Percentiles rank a stretch among this genome's conserved stretches.
phyloP scores from a whole-genome alignment of 2,888 invertebrate genomes.

The Electrophaes corylata region DNA sequence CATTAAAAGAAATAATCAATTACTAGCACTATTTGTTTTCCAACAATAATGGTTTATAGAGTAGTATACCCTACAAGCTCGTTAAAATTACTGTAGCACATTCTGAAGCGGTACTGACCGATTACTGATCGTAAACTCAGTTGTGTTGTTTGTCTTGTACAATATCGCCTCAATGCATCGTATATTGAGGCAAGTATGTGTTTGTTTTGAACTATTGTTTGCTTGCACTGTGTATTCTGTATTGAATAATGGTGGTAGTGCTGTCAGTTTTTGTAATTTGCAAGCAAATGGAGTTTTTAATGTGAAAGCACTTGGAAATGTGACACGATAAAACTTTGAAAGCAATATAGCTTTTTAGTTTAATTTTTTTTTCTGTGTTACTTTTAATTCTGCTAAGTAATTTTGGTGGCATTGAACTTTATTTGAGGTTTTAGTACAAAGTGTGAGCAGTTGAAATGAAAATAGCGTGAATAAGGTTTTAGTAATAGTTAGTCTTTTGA shows the following conservation, averaged over 20 bases:
- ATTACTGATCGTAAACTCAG: conserved; percentile 25
- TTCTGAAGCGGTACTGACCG: conserved; percentile 18
- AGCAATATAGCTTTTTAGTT: too few species aligned
- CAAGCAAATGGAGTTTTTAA: background rate
- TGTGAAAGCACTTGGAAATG: background rate
- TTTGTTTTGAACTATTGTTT: conserved; percentile 31
- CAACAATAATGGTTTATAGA: background rate
- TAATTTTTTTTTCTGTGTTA: too few species aligned
- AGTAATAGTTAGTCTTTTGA: too few species aligned
- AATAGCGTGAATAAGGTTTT: too few species aligned
- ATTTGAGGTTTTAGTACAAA: too few species aligned
- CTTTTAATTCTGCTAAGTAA: too few species aligned
- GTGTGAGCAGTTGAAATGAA: too few species aligned
- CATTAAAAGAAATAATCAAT: background rate
- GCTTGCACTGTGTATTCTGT: conserved; percentile 25
- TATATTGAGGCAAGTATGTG: conserved; percentile 11
- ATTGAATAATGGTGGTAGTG: conserved; percentile 27
- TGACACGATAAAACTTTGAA: background rate
- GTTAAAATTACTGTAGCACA: conserved; percentile 23
- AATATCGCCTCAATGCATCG: conserved; percentile 30
- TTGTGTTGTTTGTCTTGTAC: conserved; percentile 30
- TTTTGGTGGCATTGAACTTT: too few species aligned
- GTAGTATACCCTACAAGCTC: background rate
- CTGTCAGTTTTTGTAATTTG: conserved; percentile 19
- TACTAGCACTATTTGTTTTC: background rate